Evolutionary conservation across 2,797 vertebrate species (phyloP).

Genomic region (Pygocentrus nattereri): DNA sequence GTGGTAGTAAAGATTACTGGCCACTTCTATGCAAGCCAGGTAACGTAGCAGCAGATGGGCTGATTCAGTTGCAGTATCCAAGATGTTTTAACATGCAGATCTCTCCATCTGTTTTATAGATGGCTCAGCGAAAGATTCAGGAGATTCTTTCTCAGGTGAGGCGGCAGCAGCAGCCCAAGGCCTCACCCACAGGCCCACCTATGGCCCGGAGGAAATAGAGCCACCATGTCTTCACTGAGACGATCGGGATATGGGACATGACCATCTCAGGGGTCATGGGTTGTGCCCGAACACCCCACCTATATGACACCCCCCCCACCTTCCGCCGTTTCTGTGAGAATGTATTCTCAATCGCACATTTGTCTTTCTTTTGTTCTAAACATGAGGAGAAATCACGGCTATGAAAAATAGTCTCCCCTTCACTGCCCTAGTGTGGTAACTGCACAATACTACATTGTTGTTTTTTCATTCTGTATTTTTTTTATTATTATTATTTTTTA

Average conservation of each 20-base stretch:
- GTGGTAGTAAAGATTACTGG: conserved; percentile 99
- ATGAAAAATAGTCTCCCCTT: conserved; percentile 68
- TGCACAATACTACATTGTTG: conserved; percentile 63
- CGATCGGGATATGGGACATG: conserved; percentile 76
- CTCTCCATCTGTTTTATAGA: not conserved
- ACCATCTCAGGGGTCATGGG: conserved; percentile 75
- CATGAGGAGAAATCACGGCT: conserved; percentile 68
- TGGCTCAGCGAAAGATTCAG: conserved; percentile 99
- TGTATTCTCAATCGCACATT: conserved; percentile 61
- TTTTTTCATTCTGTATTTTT: conserved; percentile 52
- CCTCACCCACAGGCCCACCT: conserved; percentile 84
- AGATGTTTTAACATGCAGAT: fast-evolving
- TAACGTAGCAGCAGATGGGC: conserved; percentile 49
- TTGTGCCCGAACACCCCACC: conserved; percentile 79
- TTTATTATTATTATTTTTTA: no score
- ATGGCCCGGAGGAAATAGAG: conserved; percentile 91
- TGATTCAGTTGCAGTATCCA: not conserved
- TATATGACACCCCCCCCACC: conserved; percentile 82
- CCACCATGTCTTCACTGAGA: conserved; percentile 76
- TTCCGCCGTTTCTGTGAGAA: conserved; percentile 90
- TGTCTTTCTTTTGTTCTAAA: conserved; percentile 57
- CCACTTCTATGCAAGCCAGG: conserved; percentile 99
- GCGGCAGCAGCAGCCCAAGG: conserved; percentile 92
- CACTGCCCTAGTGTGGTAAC: conserved; percentile 75
- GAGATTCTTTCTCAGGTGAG: conserved; percentile 98